These are phyloP conservation scores for Cerceris ruficornis DNA, from an alignment of 2,888 invertebrate species.

Conservation along the genomic window DNA sequence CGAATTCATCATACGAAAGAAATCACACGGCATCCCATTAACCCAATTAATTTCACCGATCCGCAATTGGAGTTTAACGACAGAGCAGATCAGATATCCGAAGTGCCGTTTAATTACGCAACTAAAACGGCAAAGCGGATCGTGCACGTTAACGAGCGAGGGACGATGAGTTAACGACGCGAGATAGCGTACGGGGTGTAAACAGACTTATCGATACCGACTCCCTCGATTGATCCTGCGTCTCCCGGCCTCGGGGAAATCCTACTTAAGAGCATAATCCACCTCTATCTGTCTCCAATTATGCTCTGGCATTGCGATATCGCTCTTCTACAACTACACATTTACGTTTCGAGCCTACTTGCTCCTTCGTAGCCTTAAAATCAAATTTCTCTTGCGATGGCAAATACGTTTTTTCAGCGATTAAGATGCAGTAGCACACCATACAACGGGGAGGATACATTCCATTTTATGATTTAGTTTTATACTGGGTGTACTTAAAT, in stretches of 20 bases:
- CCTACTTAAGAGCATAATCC: conserved; percentile 46
- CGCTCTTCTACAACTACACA: conserved; percentile 6
- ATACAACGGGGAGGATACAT: too few species aligned
- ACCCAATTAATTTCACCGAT: background rate
- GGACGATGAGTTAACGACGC: conserved; percentile 66
- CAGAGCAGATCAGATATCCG: conserved; percentile 23
- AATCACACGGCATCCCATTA: background rate
- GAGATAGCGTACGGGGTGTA: conserved; percentile 60
- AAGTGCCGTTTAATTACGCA: conserved; percentile 62
- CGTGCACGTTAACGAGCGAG: conserved; percentile 66
- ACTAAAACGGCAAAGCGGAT: conserved; percentile 56
- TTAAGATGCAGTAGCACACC: too few species aligned
- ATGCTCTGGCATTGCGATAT: conserved; percentile 25
- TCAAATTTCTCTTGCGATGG: too few species aligned
- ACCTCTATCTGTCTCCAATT: conserved; percentile 39
- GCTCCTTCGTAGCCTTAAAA: background rate
- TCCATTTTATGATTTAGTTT: too few species aligned
- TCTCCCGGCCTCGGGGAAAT: conserved; percentile 35
- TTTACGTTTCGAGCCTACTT: background rate
- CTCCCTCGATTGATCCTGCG: conserved; percentile 39
- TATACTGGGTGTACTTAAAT: too few species aligned
- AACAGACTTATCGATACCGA: conserved; percentile 69
- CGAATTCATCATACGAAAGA: background rate
- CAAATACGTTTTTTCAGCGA: too few species aligned
- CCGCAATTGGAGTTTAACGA: conserved; percentile 9